Percentiles rank a stretch among this genome's conserved stretches.
Conservation (phyloP, 2,888 invertebrate genomes). For the Ferdinandea cuprea region DNA sequence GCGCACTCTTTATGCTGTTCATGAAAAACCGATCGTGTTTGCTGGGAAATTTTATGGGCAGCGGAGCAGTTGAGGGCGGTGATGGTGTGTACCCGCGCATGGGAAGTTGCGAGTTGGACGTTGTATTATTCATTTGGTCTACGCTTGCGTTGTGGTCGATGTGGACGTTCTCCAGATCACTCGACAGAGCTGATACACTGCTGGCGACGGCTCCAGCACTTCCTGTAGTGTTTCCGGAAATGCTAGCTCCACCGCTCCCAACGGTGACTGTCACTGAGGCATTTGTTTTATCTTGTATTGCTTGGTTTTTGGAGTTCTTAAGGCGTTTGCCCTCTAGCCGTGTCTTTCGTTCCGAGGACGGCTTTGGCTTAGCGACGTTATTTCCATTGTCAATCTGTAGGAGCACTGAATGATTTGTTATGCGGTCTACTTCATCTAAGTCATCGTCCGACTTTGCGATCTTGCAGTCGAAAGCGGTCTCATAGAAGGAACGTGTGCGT, state of each 20-base stretch:
- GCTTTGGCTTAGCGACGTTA: conserved; percentile 69
- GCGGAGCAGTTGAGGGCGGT: conserved; percentile 92
- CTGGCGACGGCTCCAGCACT: conserved; percentile 69
- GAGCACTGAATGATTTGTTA: conserved; percentile 91
- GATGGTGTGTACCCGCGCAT: conserved; percentile 90
- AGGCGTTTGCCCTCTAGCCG: conserved; percentile 81
- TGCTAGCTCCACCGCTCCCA: conserved; percentile 71
- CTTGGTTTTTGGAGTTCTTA: conserved; percentile 82
- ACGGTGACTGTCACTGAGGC: conserved; percentile 64
- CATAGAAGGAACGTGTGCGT: conserved; percentile 90
- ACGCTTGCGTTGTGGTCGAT: conserved; percentile 80
- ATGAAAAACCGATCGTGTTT: conserved; percentile 86
- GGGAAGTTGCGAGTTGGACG: conserved; percentile 86
- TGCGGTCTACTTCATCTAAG: conserved; percentile 91
- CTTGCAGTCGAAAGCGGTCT: conserved; percentile 95
- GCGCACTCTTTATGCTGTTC: conserved; percentile 92
- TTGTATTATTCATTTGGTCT: conserved; percentile 82
- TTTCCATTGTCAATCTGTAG: conserved; percentile 84
- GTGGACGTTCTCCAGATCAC: conserved; percentile 87
- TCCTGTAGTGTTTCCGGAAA: conserved; percentile 58
- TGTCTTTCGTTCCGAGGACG: conserved; percentile 77
- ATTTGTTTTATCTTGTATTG: conserved; percentile 79
- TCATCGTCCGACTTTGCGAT: conserved; percentile 91
- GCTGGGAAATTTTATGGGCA: conserved; percentile 91
- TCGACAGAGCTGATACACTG: conserved; percentile 77